Evolutionary conservation across 2,113 vertebrate species (phyloP).

Genomic region (Odontesthes bonariensis): DNA sequence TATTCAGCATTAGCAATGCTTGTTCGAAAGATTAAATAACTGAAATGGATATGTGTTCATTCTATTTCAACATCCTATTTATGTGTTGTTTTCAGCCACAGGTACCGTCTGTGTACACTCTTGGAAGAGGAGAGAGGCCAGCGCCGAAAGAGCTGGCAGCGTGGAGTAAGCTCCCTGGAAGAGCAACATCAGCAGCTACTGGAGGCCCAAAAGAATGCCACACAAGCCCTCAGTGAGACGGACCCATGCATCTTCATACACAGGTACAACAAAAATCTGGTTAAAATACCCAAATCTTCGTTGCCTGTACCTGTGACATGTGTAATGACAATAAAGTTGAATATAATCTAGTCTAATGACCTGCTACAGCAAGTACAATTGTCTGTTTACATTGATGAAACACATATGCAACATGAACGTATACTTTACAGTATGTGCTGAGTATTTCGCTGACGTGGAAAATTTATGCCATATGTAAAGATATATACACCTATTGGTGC

Average conservation of each 20-base stretch:
- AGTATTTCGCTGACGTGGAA: not conserved
- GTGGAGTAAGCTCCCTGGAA: slow-evolving; percentile 54
- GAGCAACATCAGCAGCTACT: slow-evolving; percentile 69
- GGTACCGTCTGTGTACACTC: slow-evolving; percentile 56
- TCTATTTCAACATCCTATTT: not conserved
- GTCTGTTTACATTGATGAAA: not conserved
- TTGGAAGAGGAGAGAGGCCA: slow-evolving; percentile 67
- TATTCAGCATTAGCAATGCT: not conserved
- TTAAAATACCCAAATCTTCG: not conserved
- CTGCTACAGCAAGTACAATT: not conserved
- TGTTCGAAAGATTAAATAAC: not conserved
- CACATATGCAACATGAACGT: no score
- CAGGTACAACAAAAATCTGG: slow-evolving; percentile 47
- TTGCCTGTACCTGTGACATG: no score
- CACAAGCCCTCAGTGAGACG: slow-evolving; percentile 55
- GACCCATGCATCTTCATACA: slow-evolving; percentile 73
- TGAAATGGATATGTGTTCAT: not conserved
- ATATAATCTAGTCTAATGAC: no score
- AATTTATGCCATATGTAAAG: not conserved
- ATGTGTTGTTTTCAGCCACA: slow-evolving; percentile 60
- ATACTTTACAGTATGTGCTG: no score
- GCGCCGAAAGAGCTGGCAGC: slow-evolving; percentile 65
- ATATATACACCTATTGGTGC: no score
- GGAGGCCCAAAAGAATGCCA: slow-evolving; percentile 58
- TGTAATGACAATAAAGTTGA: no score